Evolutionary conservation across 2,888 invertebrate genomes (phyloP), one percentile per base, ranked within the genome.

Genomic region (Eilema depressum): DNA sequence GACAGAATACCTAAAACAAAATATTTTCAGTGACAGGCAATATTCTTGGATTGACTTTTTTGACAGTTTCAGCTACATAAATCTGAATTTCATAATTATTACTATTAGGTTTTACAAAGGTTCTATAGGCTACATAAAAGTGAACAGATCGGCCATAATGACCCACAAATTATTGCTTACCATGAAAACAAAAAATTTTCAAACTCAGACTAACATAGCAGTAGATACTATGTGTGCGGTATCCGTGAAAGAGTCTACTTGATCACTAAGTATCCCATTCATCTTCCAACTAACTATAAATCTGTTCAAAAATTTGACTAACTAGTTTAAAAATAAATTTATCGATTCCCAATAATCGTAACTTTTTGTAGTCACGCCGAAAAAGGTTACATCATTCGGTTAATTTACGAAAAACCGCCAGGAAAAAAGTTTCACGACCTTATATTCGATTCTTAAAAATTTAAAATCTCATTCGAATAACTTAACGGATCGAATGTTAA

Each of bases 391-490:
- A 76, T 82, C 76, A 78, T 74, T 71, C 74, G 57, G 82, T 82
- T 80, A 79, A 82, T 82, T 80, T 78, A 73, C 63, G 74, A 75
- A 81, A 81, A 78, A 72, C 75, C 74, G 41, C 60, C 74, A 66
- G 70, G 71, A 73, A 73, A 76, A 72, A 74, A 75, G 64, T 71
- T 72, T 74, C 60, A 59, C 72, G 70, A 76, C 73, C 83, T 81
- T 82, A 83, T 85, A 85, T 83, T 75, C 83, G 75, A 75, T 82
- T 80, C 77, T 79, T 76, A 81, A 86, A 41, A 85, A 87, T 85
- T 82, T 82, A 83, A 86, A 87, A 83, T 86, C 80, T 81, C 79
- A 85, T 84, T 82, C 81, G 81, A 77, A 82, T 78, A 82, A 85
- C 80, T 82, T 84, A 87, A 87, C 85, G 85, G 83, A 83, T 82